phyloP scores from a whole-genome alignment of 2,888 invertebrate genomes.

The Ametastegia equiseti region DNA sequence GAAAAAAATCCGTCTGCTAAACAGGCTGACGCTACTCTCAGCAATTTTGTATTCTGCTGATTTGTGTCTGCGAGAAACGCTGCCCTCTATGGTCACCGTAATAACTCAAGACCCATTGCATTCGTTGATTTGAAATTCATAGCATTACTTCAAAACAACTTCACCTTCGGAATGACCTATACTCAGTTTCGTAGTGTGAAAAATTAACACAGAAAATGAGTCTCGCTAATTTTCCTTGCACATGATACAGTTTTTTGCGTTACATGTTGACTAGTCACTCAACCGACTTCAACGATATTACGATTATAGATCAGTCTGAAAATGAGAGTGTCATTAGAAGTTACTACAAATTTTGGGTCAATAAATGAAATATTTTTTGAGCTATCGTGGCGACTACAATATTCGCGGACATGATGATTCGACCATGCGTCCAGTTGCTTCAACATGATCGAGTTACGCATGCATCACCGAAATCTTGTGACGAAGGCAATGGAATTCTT shows the following conservation, averaged over 20 bases:
- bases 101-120: not conserved
- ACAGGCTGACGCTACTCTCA: too few species aligned
- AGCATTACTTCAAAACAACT: not conserved
- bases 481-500: too few species aligned
- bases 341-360: not conserved
- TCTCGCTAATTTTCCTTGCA: not conserved
- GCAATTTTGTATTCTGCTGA: not conserved
- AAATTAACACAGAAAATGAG: not conserved
- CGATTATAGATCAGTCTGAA: not conserved
- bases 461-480: too few species aligned
- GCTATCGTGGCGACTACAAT: not conserved
- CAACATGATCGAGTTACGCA: too few species aligned
- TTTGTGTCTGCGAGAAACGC: not conserved
- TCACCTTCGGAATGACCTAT: not conserved
- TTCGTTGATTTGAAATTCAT: not conserved
- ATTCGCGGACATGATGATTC: not conserved
- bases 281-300: not conserved
- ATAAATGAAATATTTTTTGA: not conserved
- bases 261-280: not conserved
- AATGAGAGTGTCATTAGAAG: not conserved
- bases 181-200: not conserved
- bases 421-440: not conserved
- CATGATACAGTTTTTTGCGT: not conserved
- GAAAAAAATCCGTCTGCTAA: too few species aligned
- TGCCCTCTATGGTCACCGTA: not conserved